These are phyloP conservation scores for Anarhynchus alexandrinus DNA, from an alignment of 2,113 vertebrate species.

Conservation along the genomic window DNA sequence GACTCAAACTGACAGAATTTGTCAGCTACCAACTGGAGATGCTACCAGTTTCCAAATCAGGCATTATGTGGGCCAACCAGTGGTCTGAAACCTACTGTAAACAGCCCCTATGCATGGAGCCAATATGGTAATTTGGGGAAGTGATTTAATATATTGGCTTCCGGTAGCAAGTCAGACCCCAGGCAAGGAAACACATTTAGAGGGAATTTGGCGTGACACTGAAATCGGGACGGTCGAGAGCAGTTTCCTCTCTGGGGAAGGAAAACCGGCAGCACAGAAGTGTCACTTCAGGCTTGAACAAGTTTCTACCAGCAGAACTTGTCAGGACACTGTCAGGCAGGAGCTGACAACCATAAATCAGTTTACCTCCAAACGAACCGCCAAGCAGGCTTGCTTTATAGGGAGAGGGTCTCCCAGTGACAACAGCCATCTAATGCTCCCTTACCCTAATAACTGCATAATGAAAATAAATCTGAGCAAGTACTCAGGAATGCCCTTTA, in stretches of 20 bases:
- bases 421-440: constrained; percentile 7
- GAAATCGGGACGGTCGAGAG: background rate
- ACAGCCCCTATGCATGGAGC: background rate
- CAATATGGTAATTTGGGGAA: constrained; percentile 3
- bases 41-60: constrained; percentile 59
- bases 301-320: constrained; percentile 62
- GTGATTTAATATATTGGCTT: constrained; percentile 40
- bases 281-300: constrained; percentile 66
- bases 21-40: constrained; percentile 58
- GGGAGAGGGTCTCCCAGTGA: constrained; percentile 8
- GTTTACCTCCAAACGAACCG: background rate
- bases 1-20: constrained; percentile 54
- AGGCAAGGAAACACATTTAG: constrained; percentile 28
- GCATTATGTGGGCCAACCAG: constrained; percentile 42
- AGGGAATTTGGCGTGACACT: constrained; percentile 33
- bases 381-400: background rate
- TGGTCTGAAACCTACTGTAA: constrained; percentile 14
- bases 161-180: background rate
- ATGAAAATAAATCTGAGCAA: constrained; percentile 24
- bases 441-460: constrained; percentile 5
- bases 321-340: constrained; percentile 57
- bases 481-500: constrained; percentile 17
- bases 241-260: constrained; percentile 47
- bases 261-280: constrained; percentile 23
- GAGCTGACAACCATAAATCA: constrained; percentile 60